Percentiles rank a stretch among this genome's conserved stretches.
Conservation (phyloP, 2,888 invertebrate species). For the Drosophila setosimentum region DNA sequence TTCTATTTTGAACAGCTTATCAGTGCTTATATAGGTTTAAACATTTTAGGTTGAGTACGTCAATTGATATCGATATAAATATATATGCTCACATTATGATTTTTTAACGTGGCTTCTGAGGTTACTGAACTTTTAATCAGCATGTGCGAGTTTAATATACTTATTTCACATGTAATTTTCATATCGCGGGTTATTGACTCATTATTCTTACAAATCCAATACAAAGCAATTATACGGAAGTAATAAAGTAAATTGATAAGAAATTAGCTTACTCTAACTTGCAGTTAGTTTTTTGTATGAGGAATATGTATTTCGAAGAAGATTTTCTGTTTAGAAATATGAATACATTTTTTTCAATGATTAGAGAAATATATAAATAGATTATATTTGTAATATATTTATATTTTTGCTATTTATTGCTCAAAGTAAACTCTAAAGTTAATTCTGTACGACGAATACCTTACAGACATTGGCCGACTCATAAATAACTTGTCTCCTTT, state of each 20-base stretch:
- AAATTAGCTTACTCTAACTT: neutral
- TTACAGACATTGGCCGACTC: neutral
- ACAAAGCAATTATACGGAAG: neutral
- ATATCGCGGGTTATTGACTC: neutral
- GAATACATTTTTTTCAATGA: neutral
- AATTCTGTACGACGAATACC: neutral
- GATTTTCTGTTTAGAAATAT: neutral
- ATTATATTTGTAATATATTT: neutral
- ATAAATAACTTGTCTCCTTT: slow-evolving; percentile 9
- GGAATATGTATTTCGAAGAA: neutral
- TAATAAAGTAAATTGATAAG: neutral
- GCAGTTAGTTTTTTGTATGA: neutral
- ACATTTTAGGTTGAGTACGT: neutral
- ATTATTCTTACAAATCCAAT: neutral
- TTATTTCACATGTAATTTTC: neutral
- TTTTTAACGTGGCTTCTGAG: slow-evolving; percentile 5
- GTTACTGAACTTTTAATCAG: slow-evolving; percentile 33
- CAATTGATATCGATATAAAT: neutral
- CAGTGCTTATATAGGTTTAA: slow-evolving; percentile 1
- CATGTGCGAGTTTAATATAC: neutral
- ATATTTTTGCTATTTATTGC: no score
- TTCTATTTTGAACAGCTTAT: slow-evolving; percentile 20
- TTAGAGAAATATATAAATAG: neutral
- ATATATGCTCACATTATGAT: neutral
- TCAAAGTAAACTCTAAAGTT: neutral